A percentile compares a stretch with the other conserved stretches of the same genome.
These are phyloP conservation scores for Piscicola geometra DNA, from an alignment of 2,888 invertebrate species.

Conservation along the genomic window DNA sequence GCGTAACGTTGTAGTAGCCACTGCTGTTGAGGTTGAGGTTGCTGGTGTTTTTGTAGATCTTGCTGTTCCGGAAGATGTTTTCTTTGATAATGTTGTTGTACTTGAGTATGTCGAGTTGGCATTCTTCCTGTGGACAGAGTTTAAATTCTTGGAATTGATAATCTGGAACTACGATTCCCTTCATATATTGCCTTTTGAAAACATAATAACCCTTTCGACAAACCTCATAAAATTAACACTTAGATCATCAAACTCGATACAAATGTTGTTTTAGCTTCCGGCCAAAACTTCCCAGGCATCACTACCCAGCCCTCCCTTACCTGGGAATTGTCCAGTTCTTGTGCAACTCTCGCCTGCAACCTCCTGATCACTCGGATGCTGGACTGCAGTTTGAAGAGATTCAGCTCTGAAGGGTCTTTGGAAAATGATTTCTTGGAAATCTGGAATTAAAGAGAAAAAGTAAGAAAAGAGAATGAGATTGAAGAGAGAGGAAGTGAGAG, in stretches of 20 bases:
- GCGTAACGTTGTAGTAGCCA: background rate
- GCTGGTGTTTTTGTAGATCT: background rate
- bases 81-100: background rate
- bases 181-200: background rate
- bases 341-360: background rate
- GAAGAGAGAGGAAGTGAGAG: too few relatives aligned
- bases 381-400: background rate
- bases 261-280: too few relatives aligned
- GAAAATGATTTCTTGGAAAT: background rate
- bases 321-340: background rate
- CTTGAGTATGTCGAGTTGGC: background rate
- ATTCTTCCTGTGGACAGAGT: background rate
- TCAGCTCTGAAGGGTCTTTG: background rate
- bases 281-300: too few relatives aligned
- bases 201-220: too few relatives aligned
- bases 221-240: too few relatives aligned
- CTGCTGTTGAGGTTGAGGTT: background rate
- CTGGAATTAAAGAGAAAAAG: background rate
- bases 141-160: background rate
- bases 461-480: too few relatives aligned
- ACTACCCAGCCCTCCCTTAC: too few relatives aligned
- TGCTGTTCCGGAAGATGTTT: background rate
- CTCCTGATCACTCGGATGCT: background rate
- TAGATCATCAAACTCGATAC: too few relatives aligned
- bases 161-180: background rate